Base-by-base conservation (phyloP, 2,888 invertebrate species). In the Ypsolopha scabrella region DNA sequence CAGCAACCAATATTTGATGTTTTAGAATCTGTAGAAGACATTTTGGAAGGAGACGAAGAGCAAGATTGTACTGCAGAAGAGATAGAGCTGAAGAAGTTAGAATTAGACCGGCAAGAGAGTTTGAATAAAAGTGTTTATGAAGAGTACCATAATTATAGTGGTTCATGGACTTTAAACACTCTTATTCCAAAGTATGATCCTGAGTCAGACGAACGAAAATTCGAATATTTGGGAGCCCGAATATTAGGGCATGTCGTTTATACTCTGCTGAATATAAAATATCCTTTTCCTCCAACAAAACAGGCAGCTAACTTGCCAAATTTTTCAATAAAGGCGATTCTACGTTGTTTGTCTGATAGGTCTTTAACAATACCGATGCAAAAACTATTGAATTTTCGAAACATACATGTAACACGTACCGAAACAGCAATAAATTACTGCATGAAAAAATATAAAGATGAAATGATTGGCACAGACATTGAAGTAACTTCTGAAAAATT, bases 391-490 rank as follows among this genome's bases (percentile, higher is more conserved):
- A 70, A 74, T 41, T 58, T 65, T 10, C 66, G 67, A 33, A 77
- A 75, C 56, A 74, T 89, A 52, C 75, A 70, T 37, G 75, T 88
- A 39, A 70, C 88, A 8, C 71, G 80, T 1, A 55, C 88, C 11
- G 87, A 87, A 59, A 63, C 80, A 36, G 89, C 88, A n/a, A 82
- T 90, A 10, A 88, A 90, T 62, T 87, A 79, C 67, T 90, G 90
- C 60, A 63, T 91, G 7, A 71, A 80, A 51, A 71, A 67, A 41
- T 91, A 85, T 60, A 88, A 88, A 65, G 57, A 60, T 7, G 90
- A 91, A 74, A 80, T 87, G 75, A 58, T 78, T 54, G 87, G 74
- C 48, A 72, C 77, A 52, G 86, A 87, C 57, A 78, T 88, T 53
- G 88, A 89, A 46, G 60, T 83, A 35, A 69, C 72, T 11, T 77